Percentiles rank a stretch among this genome's conserved stretches.
Conservation (phyloP, 2,797 vertebrate species). For the Gadopsis marmoratus region DNA sequence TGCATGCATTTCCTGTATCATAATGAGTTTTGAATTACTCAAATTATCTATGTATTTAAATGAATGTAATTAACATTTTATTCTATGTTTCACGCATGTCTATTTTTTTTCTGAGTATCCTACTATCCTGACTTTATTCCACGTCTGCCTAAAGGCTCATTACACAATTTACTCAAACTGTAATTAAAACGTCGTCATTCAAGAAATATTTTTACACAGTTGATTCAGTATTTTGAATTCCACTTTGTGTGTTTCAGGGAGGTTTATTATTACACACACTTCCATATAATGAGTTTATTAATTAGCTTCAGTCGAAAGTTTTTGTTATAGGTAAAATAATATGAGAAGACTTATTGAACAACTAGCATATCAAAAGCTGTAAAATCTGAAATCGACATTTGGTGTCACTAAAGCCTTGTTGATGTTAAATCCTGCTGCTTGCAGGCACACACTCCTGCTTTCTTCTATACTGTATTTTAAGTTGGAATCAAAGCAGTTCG, state of each 20-base stretch:
- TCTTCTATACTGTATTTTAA: not conserved
- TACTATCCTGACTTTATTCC: constrained; percentile 77
- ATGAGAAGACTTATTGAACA: not conserved
- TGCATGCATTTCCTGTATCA: constrained; percentile 86
- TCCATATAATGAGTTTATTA: not conserved
- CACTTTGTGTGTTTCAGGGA: constrained; percentile 22
- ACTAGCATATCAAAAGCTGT: not conserved
- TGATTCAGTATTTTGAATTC: constrained; percentile 59
- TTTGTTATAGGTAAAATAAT: constrained; percentile 2
- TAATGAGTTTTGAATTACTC: constrained; percentile 77
- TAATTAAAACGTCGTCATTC: constrained; percentile 79
- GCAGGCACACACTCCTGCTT: not conserved
- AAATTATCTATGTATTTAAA: constrained; percentile 85
- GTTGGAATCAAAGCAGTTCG: not conserved
- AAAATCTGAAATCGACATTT: constrained; percentile 2
- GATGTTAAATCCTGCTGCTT: constrained; percentile 3
- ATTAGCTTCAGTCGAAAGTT: not conserved
- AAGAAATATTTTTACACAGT: constrained; percentile 59
- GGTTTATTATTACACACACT: not conserved
- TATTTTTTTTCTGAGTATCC: constrained; percentile 75
- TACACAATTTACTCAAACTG: constrained; percentile 80
- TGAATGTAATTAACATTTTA: constrained; percentile 87
- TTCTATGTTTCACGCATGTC: constrained; percentile 82
- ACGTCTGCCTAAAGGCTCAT: constrained; percentile 76
- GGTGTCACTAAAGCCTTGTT: not conserved